Evolutionary conservation across 1,140 invertebrate genomes (phyloP), one percentile per base, ranked within the genome.

Genomic region (Marisa cornuarietis): DNA sequence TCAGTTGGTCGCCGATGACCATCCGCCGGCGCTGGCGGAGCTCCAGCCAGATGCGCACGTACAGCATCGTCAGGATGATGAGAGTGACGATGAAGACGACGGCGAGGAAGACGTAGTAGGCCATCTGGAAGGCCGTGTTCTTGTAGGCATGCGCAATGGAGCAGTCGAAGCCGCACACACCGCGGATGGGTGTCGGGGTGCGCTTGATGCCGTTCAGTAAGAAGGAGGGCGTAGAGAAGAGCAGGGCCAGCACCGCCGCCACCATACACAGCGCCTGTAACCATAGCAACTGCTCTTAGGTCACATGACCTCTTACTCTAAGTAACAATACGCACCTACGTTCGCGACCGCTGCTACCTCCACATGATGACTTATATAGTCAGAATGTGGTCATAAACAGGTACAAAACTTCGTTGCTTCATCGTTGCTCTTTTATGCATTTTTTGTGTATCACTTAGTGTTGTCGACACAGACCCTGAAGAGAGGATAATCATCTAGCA

Each of bases 41-140:
- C 71, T 85, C 85, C 72, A 85, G 54, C 83, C 84, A 87, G 31
- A 87, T 86, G 51, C 84, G 65, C 26, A 84, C 83, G 79, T 87
- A 87, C 26, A 87, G 72, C 18, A 63, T 78, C 0, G 82, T 81
- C 7, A 87, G 77, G 24, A 83, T 75, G 61, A 86, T 31, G 10
- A 85, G 81, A 20, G 79, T 84, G 18, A 81, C 16, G 20, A 85
- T 16, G 76, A 87, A 85, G 8, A 84, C 72, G 0, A 80, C 63
- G 24, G 74, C 76, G 6, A 87, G 81, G 66, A 81, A 66, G 42
- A 76, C 58, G 71, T 84, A 86, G 68, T 83, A 85, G 7, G 81
- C 78, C 18, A 54, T 78, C 61, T 84, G 79, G 78, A 85, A 85
- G 10, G 82, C 71, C 54, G 81, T 62, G 58, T 84, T 77, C 63